Conservation (phyloP, 2,888 invertebrate genomes). For the Physocephala rufipes region DNA sequence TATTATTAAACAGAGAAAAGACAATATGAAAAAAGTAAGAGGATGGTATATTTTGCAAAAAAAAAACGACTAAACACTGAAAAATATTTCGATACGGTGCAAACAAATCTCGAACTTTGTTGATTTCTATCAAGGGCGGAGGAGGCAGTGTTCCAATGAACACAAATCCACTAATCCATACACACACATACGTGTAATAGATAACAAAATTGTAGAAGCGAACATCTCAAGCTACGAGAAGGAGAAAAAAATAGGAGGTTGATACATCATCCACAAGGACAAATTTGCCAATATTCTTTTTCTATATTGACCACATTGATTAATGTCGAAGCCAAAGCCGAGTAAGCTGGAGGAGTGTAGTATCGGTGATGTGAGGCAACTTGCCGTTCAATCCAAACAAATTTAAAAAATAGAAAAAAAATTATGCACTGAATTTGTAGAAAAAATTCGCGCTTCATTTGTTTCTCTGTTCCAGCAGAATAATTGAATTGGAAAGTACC, state of each 20-base stretch:
- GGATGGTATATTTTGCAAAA: not conserved
- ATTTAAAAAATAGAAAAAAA: not conserved
- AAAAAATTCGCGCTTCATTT: conserved; percentile 48
- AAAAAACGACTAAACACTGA: not conserved
- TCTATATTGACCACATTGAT: conserved; percentile 33
- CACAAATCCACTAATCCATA: too few relatives aligned
- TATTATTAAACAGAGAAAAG: conserved; percentile 19
- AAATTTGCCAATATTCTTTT: conserved; percentile 44
- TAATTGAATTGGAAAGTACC: conserved; percentile 51
- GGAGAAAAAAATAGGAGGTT: conserved; percentile 25
- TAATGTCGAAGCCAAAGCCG: conserved; percentile 13
- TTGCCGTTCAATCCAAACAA: not conserved
- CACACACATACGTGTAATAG: not conserved
- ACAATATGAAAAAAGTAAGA: not conserved
- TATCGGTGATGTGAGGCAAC: not conserved
- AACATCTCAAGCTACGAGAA: conserved; percentile 20
- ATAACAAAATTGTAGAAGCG: conserved; percentile 13
- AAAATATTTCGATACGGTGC: conserved; percentile 39
- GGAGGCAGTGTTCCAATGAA: too few relatives aligned
- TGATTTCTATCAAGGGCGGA: conserved; percentile 43
- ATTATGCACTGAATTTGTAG: conserved; percentile 26
- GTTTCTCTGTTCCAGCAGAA: conserved; percentile 44
- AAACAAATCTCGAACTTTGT: conserved; percentile 44
- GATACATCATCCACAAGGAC: conserved; percentile 36
- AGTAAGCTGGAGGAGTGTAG: not conserved